Evolutionary conservation across 1,140 invertebrate genomes (phyloP).

Genomic region (Sweltsa coloradensis): DNA sequence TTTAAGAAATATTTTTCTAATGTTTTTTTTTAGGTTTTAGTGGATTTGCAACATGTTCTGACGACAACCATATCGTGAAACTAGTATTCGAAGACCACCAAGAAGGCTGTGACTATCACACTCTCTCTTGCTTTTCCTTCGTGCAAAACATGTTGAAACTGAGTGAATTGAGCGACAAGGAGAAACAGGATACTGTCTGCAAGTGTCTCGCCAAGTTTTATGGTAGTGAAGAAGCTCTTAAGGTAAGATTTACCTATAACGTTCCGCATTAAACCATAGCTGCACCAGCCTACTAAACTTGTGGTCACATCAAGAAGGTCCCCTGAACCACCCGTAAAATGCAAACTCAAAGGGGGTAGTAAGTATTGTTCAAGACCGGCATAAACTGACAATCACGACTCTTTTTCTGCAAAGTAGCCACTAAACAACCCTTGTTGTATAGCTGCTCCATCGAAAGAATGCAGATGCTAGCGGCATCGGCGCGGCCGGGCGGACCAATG

Average conservation of each 20-base stretch:
- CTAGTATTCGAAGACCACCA: constrained; percentile 23
- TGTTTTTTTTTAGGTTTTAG: constrained; percentile 7
- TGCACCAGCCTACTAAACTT: no score
- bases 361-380: neutral
- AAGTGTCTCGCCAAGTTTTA: constrained; percentile 5
- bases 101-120: constrained; percentile 19
- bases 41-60: constrained; percentile 11
- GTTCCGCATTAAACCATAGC: no score
- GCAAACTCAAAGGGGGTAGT: neutral
- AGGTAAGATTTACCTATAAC: no score
- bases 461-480: no score
- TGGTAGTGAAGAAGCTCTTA: constrained; percentile 5
- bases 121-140: constrained; percentile 30
- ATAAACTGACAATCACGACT: neutral
- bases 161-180: constrained; percentile 7
- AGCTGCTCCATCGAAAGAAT: no score
- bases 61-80: constrained; percentile 25
- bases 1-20: no score
- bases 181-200: constrained; percentile 9
- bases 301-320: no score
- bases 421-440: no score
- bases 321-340: neutral
- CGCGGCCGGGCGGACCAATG: no score
- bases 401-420: no score
- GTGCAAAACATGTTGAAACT: constrained; percentile 26